Base-by-base conservation (phyloP, 2,888 invertebrate species). In the Drosophila diplacantha region DNA sequence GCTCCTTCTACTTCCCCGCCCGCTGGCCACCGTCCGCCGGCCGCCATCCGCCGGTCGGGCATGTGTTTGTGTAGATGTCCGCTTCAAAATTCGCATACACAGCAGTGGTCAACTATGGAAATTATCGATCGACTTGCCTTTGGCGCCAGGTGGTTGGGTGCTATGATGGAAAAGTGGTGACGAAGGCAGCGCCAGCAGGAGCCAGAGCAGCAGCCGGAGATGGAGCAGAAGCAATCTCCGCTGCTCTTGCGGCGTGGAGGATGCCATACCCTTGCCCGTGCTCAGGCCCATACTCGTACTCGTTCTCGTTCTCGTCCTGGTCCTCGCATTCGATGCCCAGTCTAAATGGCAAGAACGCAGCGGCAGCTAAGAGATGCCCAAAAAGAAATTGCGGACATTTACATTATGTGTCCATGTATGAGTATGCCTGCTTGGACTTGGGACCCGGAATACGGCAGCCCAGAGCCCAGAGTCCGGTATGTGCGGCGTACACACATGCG, bases 41-140 rank as follows among this genome's bases (percentile, higher is more conserved):
- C 44, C 44, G 44, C 44, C 44, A 46, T 46, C 44, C 58, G 67
- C 66, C 69, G 65, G 68, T 75, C 61, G 69, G 59, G 37, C 78
- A 68, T 75, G 78, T 75, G 72, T 73, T 71, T 80, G 80, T 73
- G 69, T 73, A 84, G 83, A 85, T 85, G 86, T 81, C 85, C 84
- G 81, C 78, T 86, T 84, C 84, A 75, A 83, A 85, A 84, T 85
- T 83, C 83, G 83, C 84, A 85, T 85, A 85, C 83, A 82, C 80
- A 85, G 83, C 80, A 85, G 75, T 86, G 87, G 87, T 86, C 87
- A 87, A 82, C 85, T 85, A 86, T 87, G 86, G 86, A 86, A 87
- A 87, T 86, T 87, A 87, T 87, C 87, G 87, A 87, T 87, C 87
- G 87, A 86, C 82, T 82, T 83, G 85, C 86, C 85, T 86, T 85